phyloP scores from a whole-genome alignment of 2,888 invertebrate genomes.

The Slavum lentiscoides region DNA sequence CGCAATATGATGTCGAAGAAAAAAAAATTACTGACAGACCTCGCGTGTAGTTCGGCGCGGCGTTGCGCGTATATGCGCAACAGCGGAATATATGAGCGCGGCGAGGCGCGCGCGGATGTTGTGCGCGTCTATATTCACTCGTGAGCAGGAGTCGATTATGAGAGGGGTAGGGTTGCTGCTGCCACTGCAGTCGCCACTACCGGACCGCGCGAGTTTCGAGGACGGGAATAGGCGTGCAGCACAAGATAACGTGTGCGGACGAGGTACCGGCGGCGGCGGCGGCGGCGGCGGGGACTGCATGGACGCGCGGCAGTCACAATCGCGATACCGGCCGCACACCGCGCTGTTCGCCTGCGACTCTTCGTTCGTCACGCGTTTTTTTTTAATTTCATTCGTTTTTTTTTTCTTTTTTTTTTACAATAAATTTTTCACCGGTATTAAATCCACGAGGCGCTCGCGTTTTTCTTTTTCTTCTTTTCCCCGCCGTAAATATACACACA shows the following conservation, averaged over 20 bases:
- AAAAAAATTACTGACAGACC: no score
- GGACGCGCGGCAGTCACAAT: slow-evolving; percentile 41
- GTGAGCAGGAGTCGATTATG: neutral
- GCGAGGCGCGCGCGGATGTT: no score
- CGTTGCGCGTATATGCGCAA: no score
- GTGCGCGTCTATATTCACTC: neutral
- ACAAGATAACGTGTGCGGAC: slow-evolving; percentile 32
- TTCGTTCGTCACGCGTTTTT: neutral
- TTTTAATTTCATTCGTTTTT: neutral
- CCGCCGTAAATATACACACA: no score
- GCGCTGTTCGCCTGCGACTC: neutral
- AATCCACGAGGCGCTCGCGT: no score
- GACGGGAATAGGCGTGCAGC: slow-evolving; percentile 36
- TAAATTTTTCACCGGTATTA: no score
- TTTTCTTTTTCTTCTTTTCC: neutral
- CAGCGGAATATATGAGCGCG: no score
- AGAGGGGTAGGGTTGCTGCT: slow-evolving; percentile 35
- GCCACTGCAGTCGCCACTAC: neutral
- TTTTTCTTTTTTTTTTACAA: neutral
- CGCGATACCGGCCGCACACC: slow-evolving; percentile 7
- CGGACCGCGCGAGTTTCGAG: slow-evolving; percentile 11
- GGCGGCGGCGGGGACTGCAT: neutral
- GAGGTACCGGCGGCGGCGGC: slow-evolving; percentile 12
- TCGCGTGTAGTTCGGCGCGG: no score
- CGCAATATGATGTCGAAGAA: no score